Base-by-base conservation (phyloP, 2,797 vertebrate genomes). In the Sylvilagus floridanus region DNA sequence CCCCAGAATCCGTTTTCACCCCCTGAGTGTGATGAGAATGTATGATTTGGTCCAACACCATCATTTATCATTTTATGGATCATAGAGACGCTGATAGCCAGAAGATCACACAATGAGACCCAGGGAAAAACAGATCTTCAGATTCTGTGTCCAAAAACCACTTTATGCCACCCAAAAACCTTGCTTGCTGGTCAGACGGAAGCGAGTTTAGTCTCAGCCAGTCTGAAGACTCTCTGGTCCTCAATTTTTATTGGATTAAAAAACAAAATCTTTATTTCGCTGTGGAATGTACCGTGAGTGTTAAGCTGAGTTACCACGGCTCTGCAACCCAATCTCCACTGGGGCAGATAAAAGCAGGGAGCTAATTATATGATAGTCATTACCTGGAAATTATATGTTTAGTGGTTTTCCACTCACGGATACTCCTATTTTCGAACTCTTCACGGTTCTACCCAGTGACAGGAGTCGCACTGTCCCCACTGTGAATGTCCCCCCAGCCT, bases 301-400 rank as follows among this genome's bases (percentile, higher is more conserved):
- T 84, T 88, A 96, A 96, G 66, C 95, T 24, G 37, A 78, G 52
- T 76, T 91, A 60, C 77, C 87, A 84, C 57, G 92, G 83, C 62
- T 93, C 94, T 75, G 37, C 35, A 68, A 82, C 96, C 84, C 95
- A 91, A 17, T 93, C 97, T 97, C 97, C 78, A 22, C 96, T 65
- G 90, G 85, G 94, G 96, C 96, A 88, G 81, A 52, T 82, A 96
- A 97, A 98, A 97, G 95, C 90, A 96, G 88, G 94, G 94, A 92
- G 97, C 96, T 98, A 98, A 98, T 98, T 98, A 98, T 96, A 95
- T 97, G 22, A 73, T 93, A 75, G 97, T 97, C 98, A 98, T 98
- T 98, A 98, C 98, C 97, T 98, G 97, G 96, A 98, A 98, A 98
- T 98, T 98, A 98, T 97, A 98, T 96, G 98, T 97, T 93, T 98